Conservation (phyloP, 2,113 vertebrate genomes). For the Syrmaticus mikado region DNA sequence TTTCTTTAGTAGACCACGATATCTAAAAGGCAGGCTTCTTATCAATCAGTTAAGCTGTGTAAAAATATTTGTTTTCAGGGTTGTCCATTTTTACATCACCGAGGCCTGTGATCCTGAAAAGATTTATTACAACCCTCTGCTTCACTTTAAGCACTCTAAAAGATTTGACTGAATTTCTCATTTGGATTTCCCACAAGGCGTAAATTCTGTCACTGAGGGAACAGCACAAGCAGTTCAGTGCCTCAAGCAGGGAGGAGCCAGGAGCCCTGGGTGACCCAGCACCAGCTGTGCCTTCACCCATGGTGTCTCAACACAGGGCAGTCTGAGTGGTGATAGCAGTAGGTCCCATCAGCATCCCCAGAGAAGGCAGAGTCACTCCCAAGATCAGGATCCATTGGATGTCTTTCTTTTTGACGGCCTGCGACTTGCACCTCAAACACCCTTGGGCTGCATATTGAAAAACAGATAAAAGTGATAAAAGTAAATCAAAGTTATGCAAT, state of each 20-base stretch:
- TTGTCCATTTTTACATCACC: background rate
- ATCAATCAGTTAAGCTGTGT: background rate
- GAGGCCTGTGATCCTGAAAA: background rate
- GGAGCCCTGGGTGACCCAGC: background rate
- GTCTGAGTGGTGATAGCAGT: no score
- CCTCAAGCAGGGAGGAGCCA: fast-evolving
- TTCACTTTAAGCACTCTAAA: background rate
- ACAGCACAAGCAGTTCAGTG: background rate
- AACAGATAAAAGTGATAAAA: background rate
- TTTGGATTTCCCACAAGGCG: background rate
- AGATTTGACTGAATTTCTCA: background rate
- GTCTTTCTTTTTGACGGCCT: background rate
- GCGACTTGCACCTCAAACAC: background rate
- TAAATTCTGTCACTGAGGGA: background rate
- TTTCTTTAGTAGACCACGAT: background rate
- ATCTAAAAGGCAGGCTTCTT: background rate
- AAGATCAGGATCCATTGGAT: background rate
- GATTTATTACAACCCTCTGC: background rate
- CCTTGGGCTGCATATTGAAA: background rate
- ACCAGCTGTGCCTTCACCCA: background rate
- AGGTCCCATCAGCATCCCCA: background rate
- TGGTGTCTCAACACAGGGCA: background rate
- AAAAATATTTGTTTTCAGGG: background rate
- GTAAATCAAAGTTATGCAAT: background rate
- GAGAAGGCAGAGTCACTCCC: background rate